Evolutionary conservation across 2,797 vertebrate species (phyloP).

Genomic region (Varecia variegata): DNA sequence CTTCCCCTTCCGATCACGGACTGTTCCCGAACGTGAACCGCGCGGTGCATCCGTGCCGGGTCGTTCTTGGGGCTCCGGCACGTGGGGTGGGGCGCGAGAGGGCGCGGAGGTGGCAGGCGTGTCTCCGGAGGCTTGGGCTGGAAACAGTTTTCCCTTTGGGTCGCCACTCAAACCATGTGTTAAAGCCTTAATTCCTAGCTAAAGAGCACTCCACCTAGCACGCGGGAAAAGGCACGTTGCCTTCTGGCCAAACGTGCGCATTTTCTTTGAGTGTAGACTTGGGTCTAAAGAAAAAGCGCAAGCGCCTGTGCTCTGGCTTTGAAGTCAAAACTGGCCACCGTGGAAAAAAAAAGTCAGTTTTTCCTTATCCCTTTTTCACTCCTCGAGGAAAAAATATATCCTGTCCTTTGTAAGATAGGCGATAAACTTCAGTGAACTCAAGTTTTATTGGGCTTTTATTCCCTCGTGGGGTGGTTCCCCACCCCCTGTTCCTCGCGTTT

Average conservation of each 20-base stretch:
- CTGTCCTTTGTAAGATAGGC: neutral
- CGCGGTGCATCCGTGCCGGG: neutral
- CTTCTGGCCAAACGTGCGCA: neutral
- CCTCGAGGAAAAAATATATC: neutral
- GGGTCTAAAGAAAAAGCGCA: neutral
- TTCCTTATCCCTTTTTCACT: neutral
- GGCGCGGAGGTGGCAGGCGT: constrained; percentile 52
- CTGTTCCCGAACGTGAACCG: constrained; percentile 60
- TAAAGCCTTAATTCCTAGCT: neutral
- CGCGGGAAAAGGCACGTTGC: constrained; percentile 17
- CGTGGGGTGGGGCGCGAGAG: constrained; percentile 54
- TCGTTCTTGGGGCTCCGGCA: neutral
- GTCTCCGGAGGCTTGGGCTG: constrained; percentile 18
- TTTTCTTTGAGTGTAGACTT: neutral
- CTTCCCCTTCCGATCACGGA: constrained; percentile 77
- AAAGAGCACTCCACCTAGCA: neutral
- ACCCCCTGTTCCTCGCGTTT: constrained; percentile 30
- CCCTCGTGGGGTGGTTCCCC: constrained; percentile 41
- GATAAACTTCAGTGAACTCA: constrained; percentile 18
- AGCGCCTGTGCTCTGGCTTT: neutral
- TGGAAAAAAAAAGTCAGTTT: neutral
- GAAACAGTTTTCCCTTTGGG: constrained; percentile 36
- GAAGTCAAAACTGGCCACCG: neutral
- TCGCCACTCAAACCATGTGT: constrained; percentile 40
- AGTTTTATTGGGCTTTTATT: constrained; percentile 61